Conservation (phyloP, 1,140 invertebrate genomes). For the Drosophila miranda region DNA sequence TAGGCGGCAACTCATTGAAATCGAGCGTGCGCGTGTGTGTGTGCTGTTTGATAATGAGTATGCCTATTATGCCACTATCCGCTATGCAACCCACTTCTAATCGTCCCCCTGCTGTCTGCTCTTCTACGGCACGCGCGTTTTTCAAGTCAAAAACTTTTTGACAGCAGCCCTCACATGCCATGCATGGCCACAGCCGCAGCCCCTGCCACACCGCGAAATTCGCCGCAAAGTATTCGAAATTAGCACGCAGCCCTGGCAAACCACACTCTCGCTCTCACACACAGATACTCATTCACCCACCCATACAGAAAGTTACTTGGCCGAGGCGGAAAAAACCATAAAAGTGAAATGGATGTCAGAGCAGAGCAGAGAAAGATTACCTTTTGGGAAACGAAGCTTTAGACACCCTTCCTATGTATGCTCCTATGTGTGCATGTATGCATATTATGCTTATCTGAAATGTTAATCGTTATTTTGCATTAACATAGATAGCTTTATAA, state of each 20-base stretch:
- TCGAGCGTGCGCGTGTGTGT: not conserved
- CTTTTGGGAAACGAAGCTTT: too few species aligned
- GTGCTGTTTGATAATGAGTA: too few species aligned
- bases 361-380: not conserved
- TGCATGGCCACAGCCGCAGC: too few species aligned
- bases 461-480: too few species aligned
- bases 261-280: slow-evolving; percentile 14
- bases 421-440: too few species aligned
- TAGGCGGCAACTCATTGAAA: slow-evolving; percentile 1
- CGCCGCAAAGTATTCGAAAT: slow-evolving; percentile 64
- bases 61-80: too few species aligned
- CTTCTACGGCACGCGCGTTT: slow-evolving; percentile 21
- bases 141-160: slow-evolving; percentile 30
- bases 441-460: too few species aligned
- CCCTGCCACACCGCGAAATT: slow-evolving; percentile 5
- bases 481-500: too few species aligned
- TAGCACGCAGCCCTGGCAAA: slow-evolving; percentile 45
- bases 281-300: not conserved
- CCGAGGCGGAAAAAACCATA: slow-evolving; percentile 39
- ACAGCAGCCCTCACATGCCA: slow-evolving; percentile 32
- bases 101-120: too few species aligned
- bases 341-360: slow-evolving; percentile 49
- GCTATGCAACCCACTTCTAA: too few species aligned
- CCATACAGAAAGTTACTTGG: slow-evolving; percentile 37
- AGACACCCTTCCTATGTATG: too few species aligned